A percentile compares a stretch with the other conserved stretches of the same genome.
Conservation (phyloP, 2,888 invertebrate species). For the Patella pellucida region DNA sequence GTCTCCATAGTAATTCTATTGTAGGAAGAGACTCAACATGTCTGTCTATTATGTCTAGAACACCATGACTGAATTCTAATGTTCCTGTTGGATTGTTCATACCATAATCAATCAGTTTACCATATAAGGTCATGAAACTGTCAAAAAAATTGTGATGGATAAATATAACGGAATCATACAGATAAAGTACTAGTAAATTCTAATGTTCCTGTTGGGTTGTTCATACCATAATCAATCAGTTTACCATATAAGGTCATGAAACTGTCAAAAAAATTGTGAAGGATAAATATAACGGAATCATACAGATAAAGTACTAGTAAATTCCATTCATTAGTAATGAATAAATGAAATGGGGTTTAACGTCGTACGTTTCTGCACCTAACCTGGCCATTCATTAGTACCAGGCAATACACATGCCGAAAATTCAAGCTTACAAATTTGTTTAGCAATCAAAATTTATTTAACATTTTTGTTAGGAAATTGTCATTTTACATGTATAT, state of each 20-base stretch:
- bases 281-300: too few species aligned
- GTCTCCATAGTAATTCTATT: constrained; percentile 52
- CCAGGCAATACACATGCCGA: neutral
- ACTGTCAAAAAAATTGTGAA: constrained; percentile 35
- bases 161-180: too few species aligned
- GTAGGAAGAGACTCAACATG: constrained; percentile 44
- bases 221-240: constrained; percentile 51
- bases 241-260: constrained; percentile 55
- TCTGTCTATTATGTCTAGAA: constrained; percentile 51
- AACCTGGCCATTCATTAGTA: too few species aligned
- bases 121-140: constrained; percentile 59
- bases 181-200: neutral
- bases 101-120: constrained; percentile 51
- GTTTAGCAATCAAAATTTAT: too few species aligned
- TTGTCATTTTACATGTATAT: too few species aligned
- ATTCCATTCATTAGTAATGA: neutral
- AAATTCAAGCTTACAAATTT: neutral
- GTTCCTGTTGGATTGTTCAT: constrained; percentile 46
- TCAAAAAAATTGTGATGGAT: neutral
- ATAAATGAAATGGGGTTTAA: too few species aligned
- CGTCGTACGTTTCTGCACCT: too few species aligned
- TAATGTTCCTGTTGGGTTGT: constrained; percentile 48
- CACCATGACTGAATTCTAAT: constrained; percentile 57
- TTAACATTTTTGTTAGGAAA: too few species aligned
- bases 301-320: neutral